Percentiles rank a stretch among this genome's conserved stretches.
Conservation (phyloP, 2,113 vertebrate genomes). For the Sapayoa aenigma region DNA sequence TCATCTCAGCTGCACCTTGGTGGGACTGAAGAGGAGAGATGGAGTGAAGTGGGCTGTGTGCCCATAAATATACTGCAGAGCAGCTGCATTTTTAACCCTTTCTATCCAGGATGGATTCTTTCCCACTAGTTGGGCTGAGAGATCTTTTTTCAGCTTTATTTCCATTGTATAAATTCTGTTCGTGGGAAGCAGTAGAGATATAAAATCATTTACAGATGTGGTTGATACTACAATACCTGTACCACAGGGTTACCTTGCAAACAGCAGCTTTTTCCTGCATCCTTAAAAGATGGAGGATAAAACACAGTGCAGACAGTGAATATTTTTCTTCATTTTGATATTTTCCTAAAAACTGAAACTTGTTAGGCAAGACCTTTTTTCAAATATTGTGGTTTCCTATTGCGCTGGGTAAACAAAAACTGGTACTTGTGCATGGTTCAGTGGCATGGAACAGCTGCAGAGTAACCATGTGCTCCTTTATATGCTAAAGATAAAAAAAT, state of each 20-base stretch:
- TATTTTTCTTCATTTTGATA: neutral
- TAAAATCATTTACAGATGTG: neutral
- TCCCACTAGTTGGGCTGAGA: neutral
- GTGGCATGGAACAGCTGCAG: neutral
- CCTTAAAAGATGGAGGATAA: neutral
- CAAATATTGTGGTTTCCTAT: neutral
- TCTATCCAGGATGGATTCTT: neutral
- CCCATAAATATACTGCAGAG: constrained; percentile 27
- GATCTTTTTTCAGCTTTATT: neutral
- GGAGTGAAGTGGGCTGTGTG: neutral
- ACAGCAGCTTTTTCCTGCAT: neutral
- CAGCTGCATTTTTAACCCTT: constrained; percentile 72
- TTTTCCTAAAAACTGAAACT: neutral
- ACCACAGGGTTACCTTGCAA: neutral
- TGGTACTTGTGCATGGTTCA: neutral
- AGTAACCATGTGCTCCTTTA: neutral
- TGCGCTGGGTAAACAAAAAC: neutral
- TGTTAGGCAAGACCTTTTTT: neutral
- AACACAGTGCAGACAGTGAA: neutral
- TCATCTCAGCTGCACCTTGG: neutral
- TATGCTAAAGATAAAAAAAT: neutral
- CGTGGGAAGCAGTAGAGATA: neutral
- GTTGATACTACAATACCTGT: neutral
- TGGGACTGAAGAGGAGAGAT: neutral
- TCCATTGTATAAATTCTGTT: neutral